Evolutionary conservation across 2,113 vertebrate genomes (phyloP), one percentile per base, ranked within the genome.

Genomic region (Mohoua ochrocephala): DNA sequence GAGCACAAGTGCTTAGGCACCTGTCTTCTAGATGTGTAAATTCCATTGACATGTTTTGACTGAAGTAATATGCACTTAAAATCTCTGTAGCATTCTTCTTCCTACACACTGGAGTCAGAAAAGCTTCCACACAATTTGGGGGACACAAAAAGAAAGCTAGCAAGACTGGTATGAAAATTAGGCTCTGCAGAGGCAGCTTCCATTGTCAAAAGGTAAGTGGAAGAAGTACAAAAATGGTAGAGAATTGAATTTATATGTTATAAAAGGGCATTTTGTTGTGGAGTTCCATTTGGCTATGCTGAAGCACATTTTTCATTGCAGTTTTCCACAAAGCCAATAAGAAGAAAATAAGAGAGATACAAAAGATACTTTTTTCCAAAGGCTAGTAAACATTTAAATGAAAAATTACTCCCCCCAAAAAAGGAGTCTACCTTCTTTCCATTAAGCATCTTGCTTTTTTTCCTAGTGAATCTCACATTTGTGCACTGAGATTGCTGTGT

Each of bases 401-500:
- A 83, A 87, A 92, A 81, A 27, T 60, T 60, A 19, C 7, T 27
- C 27, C 6, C 4, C 9, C 2, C 2, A 5, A 33, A 68, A 92
- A 57, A 65, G 9, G 19, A 57, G 8, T 82, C 76, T 97, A 98
- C 98, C 97, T 96, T 97, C 76, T 71, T 95, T 94, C 94, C 89
- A 31, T 37, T 68, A 86, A 63, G 92, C n/a, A 56, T 94, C 79
- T 21, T 95, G 83, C 33, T 73, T 76, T 94, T 89, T 75, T 91
- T 88, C 68, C 77, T 98, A 10, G 75, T 92, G 91, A 99, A 96
- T 52, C 81, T 97, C 68, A 99, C 33, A 4, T 75, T 93, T 57
- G 70, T 95, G 75, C 98, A 99, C 9, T 96, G 97, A 20, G 73
- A 97, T 20, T 89, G 70, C 91, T 98, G 98, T 86, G 98, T 98